phyloP scores from a whole-genome alignment of 2,113 vertebrate species.

The Raphicerus campestris region DNA sequence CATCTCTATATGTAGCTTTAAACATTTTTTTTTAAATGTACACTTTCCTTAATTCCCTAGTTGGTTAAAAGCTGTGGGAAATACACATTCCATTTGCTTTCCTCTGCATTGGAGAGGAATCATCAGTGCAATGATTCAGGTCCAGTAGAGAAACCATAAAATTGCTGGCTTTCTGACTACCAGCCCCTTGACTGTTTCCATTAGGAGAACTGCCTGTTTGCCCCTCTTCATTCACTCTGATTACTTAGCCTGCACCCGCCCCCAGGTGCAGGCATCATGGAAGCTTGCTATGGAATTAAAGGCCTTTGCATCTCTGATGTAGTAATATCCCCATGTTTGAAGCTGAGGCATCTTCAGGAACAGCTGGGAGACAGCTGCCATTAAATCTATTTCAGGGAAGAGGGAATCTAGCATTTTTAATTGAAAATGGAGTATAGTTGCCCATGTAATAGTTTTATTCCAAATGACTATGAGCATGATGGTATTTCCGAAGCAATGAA shows the following conservation, averaged over 20 bases:
- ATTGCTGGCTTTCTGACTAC: not conserved
- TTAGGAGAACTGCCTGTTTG: not conserved
- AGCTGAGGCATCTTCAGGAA: not conserved
- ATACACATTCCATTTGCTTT: not conserved
- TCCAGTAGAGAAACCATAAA: not conserved
- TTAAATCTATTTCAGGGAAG: constrained; percentile 10
- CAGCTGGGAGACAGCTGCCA: not conserved
- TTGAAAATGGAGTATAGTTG: constrained; percentile 30
- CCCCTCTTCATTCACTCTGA: not conserved
- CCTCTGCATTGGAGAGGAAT: not conserved
- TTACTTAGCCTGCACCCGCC: not conserved
- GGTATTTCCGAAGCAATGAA: not conserved
- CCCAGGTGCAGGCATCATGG: not conserved
- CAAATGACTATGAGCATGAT: not conserved
- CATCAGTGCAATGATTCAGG: not conserved
- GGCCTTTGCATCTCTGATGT: not conserved
- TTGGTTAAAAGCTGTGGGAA: not conserved
- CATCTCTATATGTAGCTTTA: not conserved
- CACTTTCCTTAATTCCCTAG: not conserved
- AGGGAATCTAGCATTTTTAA: not conserved
- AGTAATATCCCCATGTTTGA: not conserved
- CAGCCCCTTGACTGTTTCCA: not conserved
- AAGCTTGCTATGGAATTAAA: not conserved
- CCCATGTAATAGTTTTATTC: constrained; percentile 7
- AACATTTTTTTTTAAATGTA: not conserved